phyloP scores from a whole-genome alignment of 2,888 invertebrate genomes.

The Augiades crinisus region DNA sequence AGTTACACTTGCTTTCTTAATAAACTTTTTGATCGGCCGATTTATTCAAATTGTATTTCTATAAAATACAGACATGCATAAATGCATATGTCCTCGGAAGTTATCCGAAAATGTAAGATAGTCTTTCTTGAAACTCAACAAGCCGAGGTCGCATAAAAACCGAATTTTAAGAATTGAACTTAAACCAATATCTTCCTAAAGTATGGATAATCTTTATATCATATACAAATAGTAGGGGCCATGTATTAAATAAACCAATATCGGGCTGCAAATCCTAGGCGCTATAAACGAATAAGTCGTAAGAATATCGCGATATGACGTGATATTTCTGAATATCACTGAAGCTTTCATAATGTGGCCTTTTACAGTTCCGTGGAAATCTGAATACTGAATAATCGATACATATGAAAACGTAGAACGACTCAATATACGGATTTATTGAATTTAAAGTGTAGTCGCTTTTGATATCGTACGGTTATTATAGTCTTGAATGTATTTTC shows the following conservation, averaged over 20 bases:
- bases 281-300: conserved; percentile 1
- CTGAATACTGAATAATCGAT: conserved; percentile 12
- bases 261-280: conserved; percentile 2
- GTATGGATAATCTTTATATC: too few species aligned
- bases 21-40: too few species aligned
- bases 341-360: conserved; percentile 3
- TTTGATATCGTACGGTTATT: not conserved
- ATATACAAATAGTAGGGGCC: not conserved
- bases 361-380: conserved; percentile 1
- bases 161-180: too few species aligned
- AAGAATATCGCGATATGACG: conserved; percentile 2
- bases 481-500: too few species aligned
- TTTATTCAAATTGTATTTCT: too few species aligned
- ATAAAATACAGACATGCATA: too few species aligned
- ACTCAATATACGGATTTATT: conserved; percentile 13
- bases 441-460: conserved; percentile 11
- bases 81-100: too few species aligned
- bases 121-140: too few species aligned
- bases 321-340: conserved; percentile 5
- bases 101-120: too few species aligned
- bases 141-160: too few species aligned
- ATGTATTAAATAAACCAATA: not conserved
- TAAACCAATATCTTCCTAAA: too few species aligned
- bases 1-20: too few species aligned
- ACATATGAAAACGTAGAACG: conserved; percentile 5